Percentiles rank a stretch among this genome's conserved stretches.
phyloP scores from a whole-genome alignment of 2,797 vertebrate genomes.

The Diplodus puntazzo region DNA sequence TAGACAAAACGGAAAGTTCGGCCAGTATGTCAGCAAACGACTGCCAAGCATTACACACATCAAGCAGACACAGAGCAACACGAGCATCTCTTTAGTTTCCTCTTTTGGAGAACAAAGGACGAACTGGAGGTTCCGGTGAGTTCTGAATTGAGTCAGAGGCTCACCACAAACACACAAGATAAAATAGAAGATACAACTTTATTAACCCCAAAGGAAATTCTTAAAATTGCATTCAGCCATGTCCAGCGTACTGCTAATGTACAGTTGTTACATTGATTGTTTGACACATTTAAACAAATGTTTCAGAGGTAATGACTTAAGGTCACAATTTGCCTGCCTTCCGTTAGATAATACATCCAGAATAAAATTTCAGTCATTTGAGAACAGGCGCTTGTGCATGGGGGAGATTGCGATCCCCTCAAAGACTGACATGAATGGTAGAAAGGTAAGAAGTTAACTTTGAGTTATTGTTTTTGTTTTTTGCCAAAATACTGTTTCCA shows the following conservation, averaged over 20 bases:
- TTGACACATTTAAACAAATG: neutral
- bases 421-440: too few relatives aligned
- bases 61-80: neutral
- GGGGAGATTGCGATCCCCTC: neutral
- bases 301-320: neutral
- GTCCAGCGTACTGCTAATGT: neutral
- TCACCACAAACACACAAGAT: neutral
- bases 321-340: neutral
- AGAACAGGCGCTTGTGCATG: neutral
- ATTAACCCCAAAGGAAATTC: too few relatives aligned
- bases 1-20: conserved; percentile 1
- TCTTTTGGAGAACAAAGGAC: neutral
- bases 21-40: neutral
- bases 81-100: neutral
- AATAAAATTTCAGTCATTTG: neutral
- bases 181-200: too few relatives aligned
- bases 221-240: too few relatives aligned
- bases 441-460: too few relatives aligned
- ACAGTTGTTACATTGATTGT: neutral
- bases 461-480: too few relatives aligned
- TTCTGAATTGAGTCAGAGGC: neutral
- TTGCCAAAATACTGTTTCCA: neutral
- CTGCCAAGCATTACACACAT: neutral
- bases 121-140: neutral
- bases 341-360: neutral